Conservation (phyloP, 2,797 vertebrate species). For the Spondyliosoma cantharus region DNA sequence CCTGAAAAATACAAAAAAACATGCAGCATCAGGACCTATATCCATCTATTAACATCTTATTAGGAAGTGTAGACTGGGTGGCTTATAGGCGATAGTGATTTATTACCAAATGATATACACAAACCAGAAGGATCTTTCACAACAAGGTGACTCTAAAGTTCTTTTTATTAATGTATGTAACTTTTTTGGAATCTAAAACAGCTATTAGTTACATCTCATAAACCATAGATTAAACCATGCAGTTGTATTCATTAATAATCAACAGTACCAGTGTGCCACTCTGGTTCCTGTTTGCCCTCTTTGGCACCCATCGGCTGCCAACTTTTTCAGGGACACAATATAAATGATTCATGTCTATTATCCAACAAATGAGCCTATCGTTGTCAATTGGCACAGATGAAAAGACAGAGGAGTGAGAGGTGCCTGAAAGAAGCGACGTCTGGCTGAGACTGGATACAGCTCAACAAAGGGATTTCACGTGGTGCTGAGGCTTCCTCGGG, state of each 20-base stretch:
- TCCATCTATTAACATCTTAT: not conserved
- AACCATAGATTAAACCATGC: not conserved
- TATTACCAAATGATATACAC: not conserved
- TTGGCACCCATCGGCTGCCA: constrained; percentile 24
- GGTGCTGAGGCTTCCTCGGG: constrained; percentile 42
- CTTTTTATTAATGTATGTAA: not conserved
- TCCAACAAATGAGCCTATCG: constrained; percentile 39
- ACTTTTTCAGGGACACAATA: constrained; percentile 19
- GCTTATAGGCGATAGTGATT: not conserved
- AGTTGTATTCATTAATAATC: not conserved
- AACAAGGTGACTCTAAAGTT: no score
- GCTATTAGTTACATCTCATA: not conserved
- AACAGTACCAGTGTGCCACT: constrained; percentile 1
- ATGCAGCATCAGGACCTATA: not conserved
- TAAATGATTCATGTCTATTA: constrained; percentile 52
- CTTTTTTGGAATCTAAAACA: no score
- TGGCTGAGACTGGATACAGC: constrained; percentile 36
- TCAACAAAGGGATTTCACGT: constrained; percentile 56
- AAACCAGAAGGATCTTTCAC: not conserved
- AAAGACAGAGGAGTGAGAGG: constrained; percentile 33
- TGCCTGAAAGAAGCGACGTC: constrained; percentile 45
- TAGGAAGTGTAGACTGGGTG: not conserved
- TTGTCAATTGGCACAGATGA: constrained; percentile 43
- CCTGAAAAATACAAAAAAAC: not conserved
- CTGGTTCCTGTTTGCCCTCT: constrained; percentile 31